Evolutionary conservation across 2,888 invertebrate species (phyloP).

Genomic region (Clepsis dumicolana): DNA sequence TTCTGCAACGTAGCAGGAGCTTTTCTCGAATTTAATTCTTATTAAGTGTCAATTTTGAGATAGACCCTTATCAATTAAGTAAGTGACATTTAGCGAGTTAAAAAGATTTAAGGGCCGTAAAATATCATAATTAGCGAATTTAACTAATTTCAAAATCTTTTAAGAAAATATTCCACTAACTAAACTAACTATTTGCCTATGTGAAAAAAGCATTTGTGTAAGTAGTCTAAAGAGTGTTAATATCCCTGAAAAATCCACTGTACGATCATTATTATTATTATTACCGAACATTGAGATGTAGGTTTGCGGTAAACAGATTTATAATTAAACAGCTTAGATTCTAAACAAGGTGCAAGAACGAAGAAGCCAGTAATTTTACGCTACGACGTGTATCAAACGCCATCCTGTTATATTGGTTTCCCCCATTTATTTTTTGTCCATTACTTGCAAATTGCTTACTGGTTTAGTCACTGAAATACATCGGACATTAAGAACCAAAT

Average conservation of each 20-base stretch:
- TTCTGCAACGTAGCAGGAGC: background rate
- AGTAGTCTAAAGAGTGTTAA: background rate
- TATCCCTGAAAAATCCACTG: background rate
- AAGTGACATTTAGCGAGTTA: background rate
- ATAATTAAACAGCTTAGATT: slow-evolving; percentile 1
- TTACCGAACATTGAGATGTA: background rate
- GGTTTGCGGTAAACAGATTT: background rate
- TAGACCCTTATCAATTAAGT: background rate
- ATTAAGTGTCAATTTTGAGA: background rate
- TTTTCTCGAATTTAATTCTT: background rate
- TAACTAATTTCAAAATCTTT: background rate
- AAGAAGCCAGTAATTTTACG: slow-evolving; percentile 51
- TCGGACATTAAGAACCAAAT: background rate
- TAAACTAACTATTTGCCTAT: no score
- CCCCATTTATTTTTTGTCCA: slow-evolving; percentile 50
- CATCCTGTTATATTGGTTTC: slow-evolving; percentile 54
- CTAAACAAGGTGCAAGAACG: slow-evolving; percentile 6
- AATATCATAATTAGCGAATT: background rate
- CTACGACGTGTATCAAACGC: slow-evolving; percentile 57
- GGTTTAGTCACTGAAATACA: slow-evolving; percentile 3
- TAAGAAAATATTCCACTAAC: no score
- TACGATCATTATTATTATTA: background rate
- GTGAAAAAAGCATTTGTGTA: background rate
- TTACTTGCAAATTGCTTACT: slow-evolving; percentile 46
- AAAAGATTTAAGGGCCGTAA: background rate